Evolutionary conservation across 2,113 vertebrate species (phyloP).

Genomic region (Thunnus thynnus): DNA sequence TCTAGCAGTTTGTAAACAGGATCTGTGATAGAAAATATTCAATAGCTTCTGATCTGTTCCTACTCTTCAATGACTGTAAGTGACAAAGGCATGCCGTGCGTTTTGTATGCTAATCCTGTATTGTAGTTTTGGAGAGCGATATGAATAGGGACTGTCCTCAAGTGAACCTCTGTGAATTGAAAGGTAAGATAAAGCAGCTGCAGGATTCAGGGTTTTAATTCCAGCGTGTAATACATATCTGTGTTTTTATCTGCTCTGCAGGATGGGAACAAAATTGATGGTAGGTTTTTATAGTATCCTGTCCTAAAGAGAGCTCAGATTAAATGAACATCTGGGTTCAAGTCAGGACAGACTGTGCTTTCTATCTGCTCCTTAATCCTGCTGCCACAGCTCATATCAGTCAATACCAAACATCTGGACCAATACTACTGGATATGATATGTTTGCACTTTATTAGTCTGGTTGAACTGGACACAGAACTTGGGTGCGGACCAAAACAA

Average conservation of each 20-base stretch:
- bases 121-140: neutral
- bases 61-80: too few species aligned
- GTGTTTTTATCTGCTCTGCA: neutral
- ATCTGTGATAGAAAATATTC: neutral
- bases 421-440: neutral
- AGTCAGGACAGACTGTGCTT: conserved; percentile 29
- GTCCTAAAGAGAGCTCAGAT: conserved; percentile 25
- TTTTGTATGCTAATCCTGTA: neutral
- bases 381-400: conserved; percentile 21
- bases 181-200: neutral
- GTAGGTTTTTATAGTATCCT: neutral
- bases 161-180: neutral
- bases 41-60: neutral
- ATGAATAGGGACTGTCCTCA: neutral
- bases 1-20: neutral
- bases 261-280: neutral
- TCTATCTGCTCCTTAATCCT: conserved; percentile 42
- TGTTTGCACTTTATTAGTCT: neutral
- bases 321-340: conserved; percentile 36
- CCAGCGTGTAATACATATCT: neutral
- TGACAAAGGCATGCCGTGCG: too few species aligned
- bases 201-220: neutral
- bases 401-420: conserved; percentile 28
- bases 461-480: too few species aligned
- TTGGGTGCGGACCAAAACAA: too few species aligned